Evolutionary conservation across 2,797 vertebrate species (phyloP), one percentile per base, ranked within the genome.

Genomic region (Peromyscus aztecus): DNA sequence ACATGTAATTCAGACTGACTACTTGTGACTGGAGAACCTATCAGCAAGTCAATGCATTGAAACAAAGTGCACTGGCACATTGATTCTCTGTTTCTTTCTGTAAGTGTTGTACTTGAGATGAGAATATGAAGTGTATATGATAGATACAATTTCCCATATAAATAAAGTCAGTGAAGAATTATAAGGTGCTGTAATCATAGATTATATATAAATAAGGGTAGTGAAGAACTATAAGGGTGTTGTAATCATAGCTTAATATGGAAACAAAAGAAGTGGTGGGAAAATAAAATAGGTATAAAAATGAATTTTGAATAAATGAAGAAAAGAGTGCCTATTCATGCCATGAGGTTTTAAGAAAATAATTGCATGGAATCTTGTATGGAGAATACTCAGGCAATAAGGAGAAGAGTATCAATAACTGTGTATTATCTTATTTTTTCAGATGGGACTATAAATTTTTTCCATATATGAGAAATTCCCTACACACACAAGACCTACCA

Each of bases 131-230:
- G 24, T 27, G 43, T 67, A 81, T 65, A 94, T 43, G 13, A 81
- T 86, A 90, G 37, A 46, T 10, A 40, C 13, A 46, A 73, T 67
- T 2, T 3, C 9, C 23, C 29, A 55, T 55, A 67, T 76, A 89
- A 89, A 69, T 49, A 82, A 91, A 46, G 17, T 63, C 21, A 96
- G 23, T 75, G 52, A 87, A 92, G 24, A 96, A 27, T 90, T 92
- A 37, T n/a, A 87, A 59, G 34, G 31, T 52, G 61, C 49, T 90
- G 3, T 78, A 92, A 94, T 52, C 12, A 52, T 52, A 52, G 49
- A 52, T 52, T 52, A 13, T 52, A 55, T 55, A 67, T 76, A 89
- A 89, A 69, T 49, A 82, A 91, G 46, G 17, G 65, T 21, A 96
- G 27, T 75, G 52, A 87, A 91, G 24, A 96, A 27, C 88, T 92